Base-by-base conservation (phyloP, 1,140 invertebrate species). In the Drosophila neocordata region DNA sequence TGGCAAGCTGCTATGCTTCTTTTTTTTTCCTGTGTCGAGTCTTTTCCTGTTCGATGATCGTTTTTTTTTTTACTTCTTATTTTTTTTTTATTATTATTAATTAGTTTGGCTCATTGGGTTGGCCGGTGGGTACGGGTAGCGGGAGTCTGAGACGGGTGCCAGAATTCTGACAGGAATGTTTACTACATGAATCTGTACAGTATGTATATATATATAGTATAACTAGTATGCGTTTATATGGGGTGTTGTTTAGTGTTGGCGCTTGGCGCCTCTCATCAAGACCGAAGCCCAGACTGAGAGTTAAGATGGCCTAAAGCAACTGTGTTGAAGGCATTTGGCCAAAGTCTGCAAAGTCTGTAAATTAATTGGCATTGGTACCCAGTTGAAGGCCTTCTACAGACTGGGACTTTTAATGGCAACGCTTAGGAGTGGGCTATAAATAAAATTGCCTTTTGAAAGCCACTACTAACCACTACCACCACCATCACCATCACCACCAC, bases 231-330 rank as follows among this genome's bases (percentile, higher is more conserved):
- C 35, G 53, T 22, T 44, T 56, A 27, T 55, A 67, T 64, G 53
- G 56, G 60, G 75, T 70, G 78, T 82, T 44, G 13, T 44, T 44
- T 44, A 83, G 82, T 87, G 83, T 87, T 88, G 83, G 72, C 76
- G 77, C 79, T 88, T 88, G 83, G 83, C 83, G 83, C 83, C 83
- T 88, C 83, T 88, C 83, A 88, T 88, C 83, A 87, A 73, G 83
- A 53, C 55, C 8, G 13, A 6, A 9, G 53, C 8, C 70, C 71
- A 85, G 82, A 74, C 81, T 70, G 55, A 15, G 48, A 15, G 48
- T 20, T 18, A n/a, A 27, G 38, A 34, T 67, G n/a, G 41, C 57
- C 72, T 55, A 56, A 41, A 62, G 71, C 64, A 20, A 31, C 53
- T 55, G 12, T 48, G 41, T 48, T 24, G 52, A 20, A 66, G 48